phyloP scores from a whole-genome alignment of 2,888 invertebrate species.

The Drosophila nigricruria region DNA sequence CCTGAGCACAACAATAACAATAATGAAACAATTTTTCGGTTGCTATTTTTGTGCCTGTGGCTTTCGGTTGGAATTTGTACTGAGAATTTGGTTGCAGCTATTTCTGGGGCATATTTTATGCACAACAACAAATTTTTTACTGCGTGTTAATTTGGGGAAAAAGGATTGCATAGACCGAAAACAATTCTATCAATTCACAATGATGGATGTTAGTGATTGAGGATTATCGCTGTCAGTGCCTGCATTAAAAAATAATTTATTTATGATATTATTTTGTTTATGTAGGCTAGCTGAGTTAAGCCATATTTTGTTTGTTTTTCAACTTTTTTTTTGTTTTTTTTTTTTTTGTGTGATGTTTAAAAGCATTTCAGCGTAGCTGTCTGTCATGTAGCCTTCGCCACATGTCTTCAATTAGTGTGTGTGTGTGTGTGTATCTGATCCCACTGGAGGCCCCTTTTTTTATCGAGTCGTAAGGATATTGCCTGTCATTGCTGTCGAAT shows the following conservation, averaged over 20 bases:
- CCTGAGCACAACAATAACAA: conserved; percentile 18
- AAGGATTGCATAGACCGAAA: conserved; percentile 1
- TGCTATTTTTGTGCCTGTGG: conserved; percentile 40
- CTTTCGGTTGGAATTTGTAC: conserved; percentile 14
- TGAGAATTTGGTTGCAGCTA: conserved; percentile 22
- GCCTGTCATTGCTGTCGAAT: conserved; percentile 48
- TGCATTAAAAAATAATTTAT: background rate
- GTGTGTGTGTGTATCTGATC: conserved; percentile 4
- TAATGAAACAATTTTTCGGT: conserved; percentile 25
- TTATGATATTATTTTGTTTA: background rate
- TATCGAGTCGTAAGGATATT: conserved; percentile 33
- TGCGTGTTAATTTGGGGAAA: conserved; percentile 4
- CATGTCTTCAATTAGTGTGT: conserved; percentile 42
- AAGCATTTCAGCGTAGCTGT: conserved; percentile 45
- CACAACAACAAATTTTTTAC: background rate
- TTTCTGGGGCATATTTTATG: conserved; percentile 25
- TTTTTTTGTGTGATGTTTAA: conserved; percentile 3
- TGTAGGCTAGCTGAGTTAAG: background rate
- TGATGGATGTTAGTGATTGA: background rate
- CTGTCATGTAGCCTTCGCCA: conserved; percentile 27
- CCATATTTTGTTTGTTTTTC: background rate
- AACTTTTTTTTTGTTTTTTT: background rate
- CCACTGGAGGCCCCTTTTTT: conserved; percentile 19
- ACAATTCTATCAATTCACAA: background rate
- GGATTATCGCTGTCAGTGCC: background rate